A percentile compares a stretch with the other conserved stretches of the same genome.
Conservation (phyloP, 2,888 invertebrate genomes). For the Argynnis bischoffii region DNA sequence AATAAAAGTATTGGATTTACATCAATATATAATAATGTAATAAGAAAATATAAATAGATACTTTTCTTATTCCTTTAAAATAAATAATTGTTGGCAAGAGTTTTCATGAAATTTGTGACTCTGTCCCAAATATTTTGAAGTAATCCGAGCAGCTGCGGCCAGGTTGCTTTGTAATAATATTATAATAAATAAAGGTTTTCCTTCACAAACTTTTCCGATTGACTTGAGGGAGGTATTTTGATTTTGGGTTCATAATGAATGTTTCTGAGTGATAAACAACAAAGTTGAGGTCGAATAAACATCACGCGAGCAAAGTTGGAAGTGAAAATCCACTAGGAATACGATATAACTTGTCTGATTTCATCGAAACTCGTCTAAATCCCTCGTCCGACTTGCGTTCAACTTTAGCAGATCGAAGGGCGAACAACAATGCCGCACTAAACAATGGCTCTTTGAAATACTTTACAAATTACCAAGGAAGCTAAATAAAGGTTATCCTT, state of each 20-base stretch:
- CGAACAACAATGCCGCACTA: conserved; percentile 66
- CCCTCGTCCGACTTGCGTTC: conserved; percentile 56
- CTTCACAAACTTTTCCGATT: conserved; percentile 35
- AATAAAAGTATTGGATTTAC: not conserved
- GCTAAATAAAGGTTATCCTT: conserved; percentile 45
- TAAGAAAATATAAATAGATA: not conserved
- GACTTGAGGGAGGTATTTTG: conserved; percentile 37
- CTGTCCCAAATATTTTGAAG: not conserved
- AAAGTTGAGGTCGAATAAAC: conserved; percentile 67
- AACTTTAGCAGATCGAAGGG: conserved; percentile 64
- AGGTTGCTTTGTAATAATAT: conserved; percentile 19
- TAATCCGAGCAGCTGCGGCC: conserved; percentile 12
- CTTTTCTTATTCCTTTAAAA: not conserved
- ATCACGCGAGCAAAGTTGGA: conserved; percentile 68
- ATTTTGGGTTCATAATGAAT: conserved; percentile 57
- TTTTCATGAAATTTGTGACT: conserved; percentile 7
- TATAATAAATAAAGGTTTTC: conserved; percentile 31
- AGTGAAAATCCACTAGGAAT: conserved; percentile 69
- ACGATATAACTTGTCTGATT: conserved; percentile 74
- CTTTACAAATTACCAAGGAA: conserved; percentile 51
- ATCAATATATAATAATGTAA: not conserved
- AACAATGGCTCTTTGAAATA: conserved; percentile 69
- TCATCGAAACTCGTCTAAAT: conserved; percentile 66
- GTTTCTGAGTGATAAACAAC: conserved; percentile 61
- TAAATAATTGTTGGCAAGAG: not conserved